Percentiles rank a stretch among this genome's conserved stretches.
These are phyloP conservation scores for Sylvia borin DNA, from an alignment of 2,797 vertebrate species.

Conservation along the genomic window DNA sequence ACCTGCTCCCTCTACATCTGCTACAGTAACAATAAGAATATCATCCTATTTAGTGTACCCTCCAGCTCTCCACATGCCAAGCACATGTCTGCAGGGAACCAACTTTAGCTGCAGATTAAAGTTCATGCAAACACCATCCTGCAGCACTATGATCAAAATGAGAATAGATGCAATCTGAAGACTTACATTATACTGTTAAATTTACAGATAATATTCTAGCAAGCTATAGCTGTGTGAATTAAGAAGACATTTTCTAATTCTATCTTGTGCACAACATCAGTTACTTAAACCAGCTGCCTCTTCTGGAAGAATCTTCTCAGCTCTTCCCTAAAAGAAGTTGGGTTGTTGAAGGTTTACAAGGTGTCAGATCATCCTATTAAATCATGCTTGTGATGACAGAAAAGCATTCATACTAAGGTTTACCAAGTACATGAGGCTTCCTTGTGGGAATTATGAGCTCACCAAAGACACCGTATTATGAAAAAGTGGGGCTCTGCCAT, in stretches of 20 bases:
- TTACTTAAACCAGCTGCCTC: background rate
- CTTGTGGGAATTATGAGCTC: background rate
- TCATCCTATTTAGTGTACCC: rapidly evolving
- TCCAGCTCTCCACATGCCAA: background rate
- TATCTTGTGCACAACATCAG: background rate
- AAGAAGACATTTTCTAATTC: background rate
- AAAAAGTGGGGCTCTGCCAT: background rate
- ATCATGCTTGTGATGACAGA: background rate
- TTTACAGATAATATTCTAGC: background rate
- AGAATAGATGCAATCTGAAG: background rate
- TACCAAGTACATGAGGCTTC: background rate
- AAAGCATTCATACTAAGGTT: background rate
- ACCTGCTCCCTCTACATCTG: background rate
- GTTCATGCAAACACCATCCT: background rate
- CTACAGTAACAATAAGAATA: background rate
- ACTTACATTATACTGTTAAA: background rate
- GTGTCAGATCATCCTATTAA: background rate
- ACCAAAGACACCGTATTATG: background rate
- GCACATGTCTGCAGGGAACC: background rate
- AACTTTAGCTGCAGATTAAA: background rate
- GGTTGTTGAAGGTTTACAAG: background rate
- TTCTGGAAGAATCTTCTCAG: background rate
- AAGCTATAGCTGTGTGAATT: background rate
- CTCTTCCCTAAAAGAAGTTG: background rate
- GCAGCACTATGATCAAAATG: background rate